These are phyloP conservation scores for Ivindomyrus marchei DNA, from an alignment of 2,113 vertebrate species.

Conservation along the genomic window DNA sequence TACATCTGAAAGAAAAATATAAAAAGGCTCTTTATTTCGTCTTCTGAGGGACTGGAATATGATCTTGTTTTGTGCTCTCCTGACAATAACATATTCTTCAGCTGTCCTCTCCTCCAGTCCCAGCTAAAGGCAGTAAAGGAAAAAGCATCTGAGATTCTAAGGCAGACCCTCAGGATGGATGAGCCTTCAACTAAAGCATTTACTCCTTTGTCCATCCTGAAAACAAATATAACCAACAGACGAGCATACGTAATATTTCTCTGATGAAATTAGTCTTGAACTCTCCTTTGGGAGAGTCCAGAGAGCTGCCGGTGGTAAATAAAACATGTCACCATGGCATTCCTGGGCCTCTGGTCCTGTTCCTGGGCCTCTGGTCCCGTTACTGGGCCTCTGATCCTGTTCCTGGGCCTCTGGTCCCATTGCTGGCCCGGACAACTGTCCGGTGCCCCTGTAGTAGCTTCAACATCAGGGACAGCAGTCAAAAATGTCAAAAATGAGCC, in stretches of 20 bases:
- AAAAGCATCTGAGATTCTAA: conserved; percentile 5
- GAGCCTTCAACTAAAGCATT: not conserved
- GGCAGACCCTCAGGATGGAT: not conserved
- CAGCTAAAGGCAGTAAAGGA: not conserved
- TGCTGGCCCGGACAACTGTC: not conserved
- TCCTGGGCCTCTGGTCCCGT: not conserved
- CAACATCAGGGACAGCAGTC: not conserved
- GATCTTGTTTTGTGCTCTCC: not conserved
- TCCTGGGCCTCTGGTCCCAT: too few species aligned
- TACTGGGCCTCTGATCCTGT: too few species aligned
- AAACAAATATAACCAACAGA: not conserved
- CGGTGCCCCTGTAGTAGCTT: not conserved
- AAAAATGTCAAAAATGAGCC: not conserved
- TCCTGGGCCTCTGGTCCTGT: too few species aligned
- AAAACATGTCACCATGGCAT: not conserved
- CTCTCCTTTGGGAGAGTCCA: not conserved
- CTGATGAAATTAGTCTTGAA: not conserved
- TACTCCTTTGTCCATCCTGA: not conserved
- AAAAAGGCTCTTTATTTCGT: not conserved
- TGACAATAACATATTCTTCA: conserved; percentile 14
- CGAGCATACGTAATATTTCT: not conserved
- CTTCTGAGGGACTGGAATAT: not conserved
- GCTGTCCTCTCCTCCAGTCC: conserved; percentile 9
- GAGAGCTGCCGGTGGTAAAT: not conserved
- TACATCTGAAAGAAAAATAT: not conserved